Evolutionary conservation across 2,888 invertebrate species (phyloP).

Genomic region (Amaurobius ferox): DNA sequence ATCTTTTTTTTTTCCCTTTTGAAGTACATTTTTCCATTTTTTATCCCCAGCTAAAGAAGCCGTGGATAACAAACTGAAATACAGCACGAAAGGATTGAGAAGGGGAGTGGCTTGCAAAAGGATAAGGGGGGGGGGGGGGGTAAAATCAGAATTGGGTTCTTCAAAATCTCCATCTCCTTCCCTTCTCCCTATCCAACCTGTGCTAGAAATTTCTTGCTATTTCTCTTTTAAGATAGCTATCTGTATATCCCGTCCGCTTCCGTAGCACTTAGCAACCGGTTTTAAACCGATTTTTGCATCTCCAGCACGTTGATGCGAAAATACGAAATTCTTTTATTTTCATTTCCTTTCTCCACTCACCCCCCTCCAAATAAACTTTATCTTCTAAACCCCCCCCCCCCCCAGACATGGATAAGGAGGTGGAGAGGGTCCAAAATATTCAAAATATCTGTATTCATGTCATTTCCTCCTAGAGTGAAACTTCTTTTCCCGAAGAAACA

Average conservation of each 20-base stretch:
- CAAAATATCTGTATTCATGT: conserved; percentile 70
- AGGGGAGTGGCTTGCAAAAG: neutral
- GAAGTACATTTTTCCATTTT: conserved; percentile 30
- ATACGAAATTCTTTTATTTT: conserved; percentile 66
- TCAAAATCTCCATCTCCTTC: conserved; percentile 57
- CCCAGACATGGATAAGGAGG: conserved; percentile 34
- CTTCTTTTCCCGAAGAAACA: conserved; percentile 28
- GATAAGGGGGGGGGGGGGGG: conserved; percentile 6
- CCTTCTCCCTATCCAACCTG: conserved; percentile 7
- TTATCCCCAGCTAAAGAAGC: conserved; percentile 42
- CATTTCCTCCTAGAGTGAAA: conserved; percentile 56
- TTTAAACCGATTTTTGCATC: conserved; percentile 71
- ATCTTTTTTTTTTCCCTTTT: conserved; percentile 18
- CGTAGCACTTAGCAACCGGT: conserved; percentile 70
- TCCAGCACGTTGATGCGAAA: conserved; percentile 71
- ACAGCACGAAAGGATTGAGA: conserved; percentile 34
- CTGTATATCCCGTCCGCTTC: conserved; percentile 64
- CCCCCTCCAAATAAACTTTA: neutral
- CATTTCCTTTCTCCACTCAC: conserved; percentile 31
- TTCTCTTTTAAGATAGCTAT: conserved; percentile 48
- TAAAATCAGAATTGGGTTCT: conserved; percentile 62
- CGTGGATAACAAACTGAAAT: conserved; percentile 70
- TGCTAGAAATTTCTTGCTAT: neutral
- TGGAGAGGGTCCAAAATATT: conserved; percentile 33
- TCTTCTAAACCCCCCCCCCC: conserved; percentile 4